Evolutionary conservation across 2,113 vertebrate species (phyloP).

Genomic region (Rousettus leschenaultii): DNA sequence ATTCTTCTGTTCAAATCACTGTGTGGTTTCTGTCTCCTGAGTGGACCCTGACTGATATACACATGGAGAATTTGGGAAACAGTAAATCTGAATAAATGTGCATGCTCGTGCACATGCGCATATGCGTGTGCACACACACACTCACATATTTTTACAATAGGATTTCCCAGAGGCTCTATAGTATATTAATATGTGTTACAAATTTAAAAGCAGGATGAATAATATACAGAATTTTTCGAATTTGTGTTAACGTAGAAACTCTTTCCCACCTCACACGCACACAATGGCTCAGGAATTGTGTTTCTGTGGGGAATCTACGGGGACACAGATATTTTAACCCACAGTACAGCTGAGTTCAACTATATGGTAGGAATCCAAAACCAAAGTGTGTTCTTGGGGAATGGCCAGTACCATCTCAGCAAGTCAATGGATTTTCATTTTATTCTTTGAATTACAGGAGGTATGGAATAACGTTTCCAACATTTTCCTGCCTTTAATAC

Average conservation of each 20-base stretch:
- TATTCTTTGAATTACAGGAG: not conserved
- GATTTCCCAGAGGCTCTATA: not conserved
- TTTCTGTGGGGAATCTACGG: not conserved
- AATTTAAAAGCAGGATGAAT: not conserved
- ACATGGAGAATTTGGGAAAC: not conserved
- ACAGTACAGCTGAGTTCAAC: not conserved
- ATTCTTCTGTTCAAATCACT: not conserved
- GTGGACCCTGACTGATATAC: not conserved
- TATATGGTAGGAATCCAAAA: not conserved
- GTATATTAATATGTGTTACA: not conserved
- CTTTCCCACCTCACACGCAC: accelerated
- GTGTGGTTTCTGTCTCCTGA: not conserved
- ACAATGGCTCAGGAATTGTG: not conserved
- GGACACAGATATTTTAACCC: not conserved
- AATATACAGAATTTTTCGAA: not conserved
- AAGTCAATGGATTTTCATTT: not conserved
- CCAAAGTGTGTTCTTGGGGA: not conserved
- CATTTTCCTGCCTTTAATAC: not conserved
- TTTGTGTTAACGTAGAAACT: not conserved
- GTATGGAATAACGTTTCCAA: not conserved
- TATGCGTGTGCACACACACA: not conserved
- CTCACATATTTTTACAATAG: not conserved
- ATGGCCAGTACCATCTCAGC: not conserved
- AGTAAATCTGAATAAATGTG: not conserved
- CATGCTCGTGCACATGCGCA: too few relatives aligned